Percentiles rank a stretch among this genome's conserved stretches.
phyloP scores from a whole-genome alignment of 2,888 invertebrate species.

The Heliconius cydno region DNA sequence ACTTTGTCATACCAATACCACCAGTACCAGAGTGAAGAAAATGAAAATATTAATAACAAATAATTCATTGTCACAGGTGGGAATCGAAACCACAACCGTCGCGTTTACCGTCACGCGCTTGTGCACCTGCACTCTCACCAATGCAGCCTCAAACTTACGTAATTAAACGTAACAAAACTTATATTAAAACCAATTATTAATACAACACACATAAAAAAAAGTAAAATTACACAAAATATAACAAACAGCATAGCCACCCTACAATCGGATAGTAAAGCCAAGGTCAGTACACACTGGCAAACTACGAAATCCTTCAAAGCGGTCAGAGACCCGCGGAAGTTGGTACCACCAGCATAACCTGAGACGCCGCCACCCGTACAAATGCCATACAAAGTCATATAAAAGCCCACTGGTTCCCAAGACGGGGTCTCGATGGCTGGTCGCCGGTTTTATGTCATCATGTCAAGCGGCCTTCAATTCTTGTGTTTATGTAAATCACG shows the following conservation, averaged over 20 bases:
- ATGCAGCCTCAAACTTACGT: too few species aligned
- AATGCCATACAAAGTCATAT: slow-evolving; percentile 51
- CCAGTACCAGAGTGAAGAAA: too few species aligned
- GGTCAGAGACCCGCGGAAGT: slow-evolving; percentile 79
- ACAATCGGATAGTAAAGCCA: slow-evolving; percentile 70
- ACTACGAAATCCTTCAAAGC: slow-evolving; percentile 74
- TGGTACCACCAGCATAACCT: slow-evolving; percentile 57
- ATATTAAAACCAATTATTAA: background rate
- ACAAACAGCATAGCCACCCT: slow-evolving; percentile 57
- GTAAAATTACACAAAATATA: slow-evolving; percentile 3
- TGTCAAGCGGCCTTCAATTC: slow-evolving; percentile 69
- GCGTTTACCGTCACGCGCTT: too few species aligned
- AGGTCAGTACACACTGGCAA: slow-evolving; percentile 70
- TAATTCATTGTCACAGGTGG: too few species aligned
- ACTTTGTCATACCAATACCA: too few species aligned
- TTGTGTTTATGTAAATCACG: slow-evolving; percentile 69
- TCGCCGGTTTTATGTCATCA: slow-evolving; percentile 70
- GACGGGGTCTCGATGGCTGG: slow-evolving; percentile 52
- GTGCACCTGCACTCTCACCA: too few species aligned
- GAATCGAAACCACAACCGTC: too few species aligned
- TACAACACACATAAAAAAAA: background rate
- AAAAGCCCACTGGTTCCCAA: slow-evolving; percentile 23
- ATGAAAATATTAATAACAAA: too few species aligned
- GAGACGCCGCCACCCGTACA: slow-evolving; percentile 61
- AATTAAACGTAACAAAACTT: too few species aligned